These are phyloP conservation scores for Achatina immaculata DNA, from an alignment of 1,140 invertebrate genomes.

Conservation along the genomic window DNA sequence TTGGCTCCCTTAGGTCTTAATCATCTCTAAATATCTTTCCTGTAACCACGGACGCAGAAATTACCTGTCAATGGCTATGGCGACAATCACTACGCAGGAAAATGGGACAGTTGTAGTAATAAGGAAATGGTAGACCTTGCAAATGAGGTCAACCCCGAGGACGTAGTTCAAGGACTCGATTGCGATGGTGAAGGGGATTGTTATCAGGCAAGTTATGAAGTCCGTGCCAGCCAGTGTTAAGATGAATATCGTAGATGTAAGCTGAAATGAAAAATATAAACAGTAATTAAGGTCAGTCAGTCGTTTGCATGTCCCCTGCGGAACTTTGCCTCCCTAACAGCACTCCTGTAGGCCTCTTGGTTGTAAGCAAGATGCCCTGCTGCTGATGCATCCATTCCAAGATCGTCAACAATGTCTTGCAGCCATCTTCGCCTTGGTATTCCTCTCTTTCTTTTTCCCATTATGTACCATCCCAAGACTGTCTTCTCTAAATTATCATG, in stretches of 20 bases:
- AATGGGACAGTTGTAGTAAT: constrained; percentile 61
- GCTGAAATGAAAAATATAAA: constrained; percentile 32
- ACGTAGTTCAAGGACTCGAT: constrained; percentile 46
- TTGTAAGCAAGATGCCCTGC: no score
- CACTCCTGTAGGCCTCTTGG: no score
- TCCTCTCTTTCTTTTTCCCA: no score
- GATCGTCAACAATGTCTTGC: no score
- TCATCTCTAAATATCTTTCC: no score
- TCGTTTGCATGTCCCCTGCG: no score
- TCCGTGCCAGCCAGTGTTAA: constrained; percentile 57
- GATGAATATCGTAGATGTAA: constrained; percentile 60
- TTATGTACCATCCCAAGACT: no score
- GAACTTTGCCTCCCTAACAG: no score
- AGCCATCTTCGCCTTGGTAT: no score
- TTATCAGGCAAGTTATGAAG: constrained; percentile 54
- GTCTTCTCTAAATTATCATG: no score
- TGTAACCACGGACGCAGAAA: background rate
- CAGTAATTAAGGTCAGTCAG: background rate
- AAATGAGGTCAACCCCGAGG: constrained; percentile 47
- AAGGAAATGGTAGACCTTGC: constrained; percentile 61
- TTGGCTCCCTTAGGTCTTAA: no score
- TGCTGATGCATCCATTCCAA: no score
- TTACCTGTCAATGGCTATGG: constrained; percentile 58
- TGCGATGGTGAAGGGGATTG: constrained; percentile 57
- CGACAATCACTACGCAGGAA: constrained; percentile 61